A percentile compares a stretch with the other conserved stretches of the same genome.
Evolutionary conservation across 1,140 invertebrate genomes (phyloP).

Genomic region (Megathymus violae): DNA sequence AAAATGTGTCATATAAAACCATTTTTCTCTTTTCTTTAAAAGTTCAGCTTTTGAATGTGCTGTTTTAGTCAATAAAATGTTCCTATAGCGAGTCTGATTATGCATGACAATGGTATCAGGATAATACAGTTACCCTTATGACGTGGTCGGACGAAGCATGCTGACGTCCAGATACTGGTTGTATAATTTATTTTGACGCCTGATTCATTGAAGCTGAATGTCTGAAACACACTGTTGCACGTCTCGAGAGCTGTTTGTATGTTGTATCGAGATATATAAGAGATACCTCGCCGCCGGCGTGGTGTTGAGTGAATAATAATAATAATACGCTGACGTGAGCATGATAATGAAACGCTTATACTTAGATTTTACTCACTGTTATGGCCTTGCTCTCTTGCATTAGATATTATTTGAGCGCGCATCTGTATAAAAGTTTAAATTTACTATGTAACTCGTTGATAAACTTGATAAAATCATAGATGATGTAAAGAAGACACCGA

Average conservation of each 20-base stretch:
- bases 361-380: constrained; percentile 62
- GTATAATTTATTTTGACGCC: constrained; percentile 22
- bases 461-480: constrained; percentile 15
- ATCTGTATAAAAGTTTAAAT: constrained; percentile 27
- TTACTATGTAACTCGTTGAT: constrained; percentile 14
- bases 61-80: no score
- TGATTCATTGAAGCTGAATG: constrained; percentile 24
- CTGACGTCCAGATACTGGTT: constrained; percentile 11
- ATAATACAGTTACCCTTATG: background rate
- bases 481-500: constrained; percentile 9
- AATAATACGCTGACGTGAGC: constrained; percentile 58
- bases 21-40: no score
- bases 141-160: background rate
- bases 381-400: constrained; percentile 50
- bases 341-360: constrained; percentile 73
- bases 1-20: no score
- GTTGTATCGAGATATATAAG: no score
- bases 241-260: constrained; percentile 45
- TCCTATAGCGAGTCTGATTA: no score
- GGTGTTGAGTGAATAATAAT: no score
- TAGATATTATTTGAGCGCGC: constrained; percentile 20
- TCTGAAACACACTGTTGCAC: constrained; percentile 35
- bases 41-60: no score
- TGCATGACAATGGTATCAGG: no score
- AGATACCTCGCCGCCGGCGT: no score